Conservation (phyloP, 2,888 invertebrate genomes). For the Congeria kusceri region DNA sequence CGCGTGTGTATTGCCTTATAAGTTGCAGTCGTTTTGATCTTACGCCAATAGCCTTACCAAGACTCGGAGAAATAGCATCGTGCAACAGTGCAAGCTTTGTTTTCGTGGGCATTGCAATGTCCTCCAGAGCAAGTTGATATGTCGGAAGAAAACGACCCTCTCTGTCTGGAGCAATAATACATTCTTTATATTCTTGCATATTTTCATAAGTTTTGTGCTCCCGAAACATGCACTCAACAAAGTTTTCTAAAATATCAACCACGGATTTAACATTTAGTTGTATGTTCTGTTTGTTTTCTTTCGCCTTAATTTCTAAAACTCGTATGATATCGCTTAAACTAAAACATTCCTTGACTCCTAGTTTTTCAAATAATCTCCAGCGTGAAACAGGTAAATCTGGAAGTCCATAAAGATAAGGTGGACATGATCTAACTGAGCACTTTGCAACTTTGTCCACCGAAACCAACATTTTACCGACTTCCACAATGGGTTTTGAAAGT, state of each 20-base stretch:
- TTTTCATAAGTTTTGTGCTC: not conserved
- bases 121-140: conserved; percentile 71
- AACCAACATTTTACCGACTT: not conserved
- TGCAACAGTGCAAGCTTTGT: conserved; percentile 56
- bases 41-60: conserved; percentile 72
- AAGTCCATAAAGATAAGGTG: not conserved
- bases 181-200: conserved; percentile 28
- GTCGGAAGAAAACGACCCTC: conserved; percentile 63
- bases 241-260: conserved; percentile 25
- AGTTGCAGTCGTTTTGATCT: conserved; percentile 39
- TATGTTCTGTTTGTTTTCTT: not conserved
- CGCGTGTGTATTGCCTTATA: conserved; percentile 12
- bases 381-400: not conserved
- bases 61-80: conserved; percentile 59
- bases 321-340: not conserved
- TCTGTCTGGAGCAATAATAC: conserved; percentile 67
- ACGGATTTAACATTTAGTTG: conserved; percentile 25
- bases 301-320: not conserved
- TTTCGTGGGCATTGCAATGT: conserved; percentile 65
- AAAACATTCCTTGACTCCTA: conserved; percentile 1
- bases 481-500: not conserved
- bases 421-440: not conserved
- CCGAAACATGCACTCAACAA: not conserved
- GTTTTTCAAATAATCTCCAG: not conserved
- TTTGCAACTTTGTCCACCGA: not conserved